phyloP scores from a whole-genome alignment of 2,888 invertebrate genomes.

The Desoria tigrina region DNA sequence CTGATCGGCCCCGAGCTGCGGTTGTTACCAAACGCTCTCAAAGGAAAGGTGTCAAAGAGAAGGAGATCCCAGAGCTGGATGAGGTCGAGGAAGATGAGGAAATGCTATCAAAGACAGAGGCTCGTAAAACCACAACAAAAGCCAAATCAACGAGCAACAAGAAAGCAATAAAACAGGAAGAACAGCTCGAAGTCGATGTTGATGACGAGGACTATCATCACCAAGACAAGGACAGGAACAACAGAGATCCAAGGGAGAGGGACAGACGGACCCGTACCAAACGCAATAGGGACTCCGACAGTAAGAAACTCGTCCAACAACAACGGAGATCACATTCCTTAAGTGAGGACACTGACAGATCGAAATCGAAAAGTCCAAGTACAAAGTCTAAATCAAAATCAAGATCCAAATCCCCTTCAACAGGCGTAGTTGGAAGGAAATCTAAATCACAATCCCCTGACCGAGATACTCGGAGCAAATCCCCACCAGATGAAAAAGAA shows the following conservation, averaged over 20 bases:
- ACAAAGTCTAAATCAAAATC: conserved; percentile 35
- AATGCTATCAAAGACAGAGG: neutral
- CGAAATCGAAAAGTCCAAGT: conserved; percentile 33
- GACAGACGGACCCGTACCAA: neutral
- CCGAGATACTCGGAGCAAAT: conserved; percentile 1
- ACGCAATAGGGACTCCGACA: neutral
- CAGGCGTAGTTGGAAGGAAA: neutral
- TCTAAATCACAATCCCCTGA: conserved; percentile 16
- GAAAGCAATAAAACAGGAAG: too few relatives aligned
- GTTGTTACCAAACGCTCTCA: conserved; percentile 31
- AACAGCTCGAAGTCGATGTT: too few relatives aligned
- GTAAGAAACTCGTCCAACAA: too few relatives aligned
- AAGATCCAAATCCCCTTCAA: conserved; percentile 36
- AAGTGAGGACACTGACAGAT: neutral
- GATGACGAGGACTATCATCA: neutral
- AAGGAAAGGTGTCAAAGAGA: conserved; percentile 18
- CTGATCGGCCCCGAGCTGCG: conserved; percentile 38
- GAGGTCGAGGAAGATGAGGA: conserved; percentile 26
- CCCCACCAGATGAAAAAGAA: conserved; percentile 22
- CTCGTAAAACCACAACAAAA: neutral
- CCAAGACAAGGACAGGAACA: neutral
- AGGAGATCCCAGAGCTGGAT: conserved; percentile 28
- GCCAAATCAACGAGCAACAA: neutral
- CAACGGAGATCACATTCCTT: neutral
- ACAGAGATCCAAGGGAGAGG: neutral